Base-by-base conservation (phyloP, 2,113 vertebrate species). In the Malurus melanocephalus region DNA sequence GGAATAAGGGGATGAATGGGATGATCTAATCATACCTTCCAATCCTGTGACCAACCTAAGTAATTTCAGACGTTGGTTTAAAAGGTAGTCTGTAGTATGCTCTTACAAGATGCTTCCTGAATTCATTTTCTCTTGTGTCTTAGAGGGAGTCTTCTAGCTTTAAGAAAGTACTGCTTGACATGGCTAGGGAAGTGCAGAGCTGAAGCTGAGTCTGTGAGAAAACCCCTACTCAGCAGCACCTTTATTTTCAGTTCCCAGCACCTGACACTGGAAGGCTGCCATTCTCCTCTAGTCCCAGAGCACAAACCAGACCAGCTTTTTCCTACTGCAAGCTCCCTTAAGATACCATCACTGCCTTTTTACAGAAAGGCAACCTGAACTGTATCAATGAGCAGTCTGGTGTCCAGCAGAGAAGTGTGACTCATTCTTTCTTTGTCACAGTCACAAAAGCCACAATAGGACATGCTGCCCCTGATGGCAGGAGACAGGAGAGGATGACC, bases 351-450 rank as follows among this genome's bases (percentile, higher is more conserved):
- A 56, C 53, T 79, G 76, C 43, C 66, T 87, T 85, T 66, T 73
- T 80, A 60, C 81, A 80, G 61, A 85, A 85, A 85, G 76, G 68
- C 68, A 87, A 13, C 69, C 85, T 67, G 73, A 92, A 74, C 89
- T 49, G 82, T 89, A 68, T 91, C 89, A 88, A 57, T 75, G 89
- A 85, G 61, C 13, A 18, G 68, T 22, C 68, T 65, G 68, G 82
- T 86, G 65, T 83, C 89, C 82, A 89, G 79, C 87, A 93, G 75
- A 66, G 85, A 91, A 80, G 65, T 71, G 64, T 93, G 89, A 93
- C 61, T 96, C 87, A 92, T 87, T 92, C 78, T 81, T 86, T 79
- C 90, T 94, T 93, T 92, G 89, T 88, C 78, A 68, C 38, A 55
- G 62, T 49, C 66, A 93, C 62, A 95, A 95, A 94, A 92, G 84